Evolutionary conservation across 2,888 invertebrate species (phyloP), one percentile per base, ranked within the genome.

Genomic region (Epinotia ramella): DNA sequence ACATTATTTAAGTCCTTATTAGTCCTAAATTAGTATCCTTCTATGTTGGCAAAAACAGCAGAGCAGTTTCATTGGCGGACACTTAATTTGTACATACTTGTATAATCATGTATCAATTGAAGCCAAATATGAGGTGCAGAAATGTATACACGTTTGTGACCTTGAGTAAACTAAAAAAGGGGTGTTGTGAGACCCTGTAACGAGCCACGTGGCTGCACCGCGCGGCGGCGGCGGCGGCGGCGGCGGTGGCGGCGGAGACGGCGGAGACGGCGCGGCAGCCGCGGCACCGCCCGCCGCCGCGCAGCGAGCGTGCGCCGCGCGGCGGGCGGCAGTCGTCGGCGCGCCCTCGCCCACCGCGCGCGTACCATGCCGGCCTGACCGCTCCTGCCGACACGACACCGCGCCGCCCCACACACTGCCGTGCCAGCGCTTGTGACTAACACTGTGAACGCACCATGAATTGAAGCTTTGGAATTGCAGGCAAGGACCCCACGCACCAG

Each of bases 271-370:
- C 20, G n/a, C 64, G 13, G 44, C 33, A 44, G 60, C 40, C 64
- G 60, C 66, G 57, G 56, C 33, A 33, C 73, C 60, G 49, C 28
- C 57, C 28, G 46, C 77, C 77, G 59, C 77, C 71, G 57, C 69
- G 73, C 71, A 67, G 76, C 46, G 53, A 2, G 62, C 69, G 67
- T 69, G 67, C n/a, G 67, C 12, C 59, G 59, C 57, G 70, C 40
- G 59, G 28, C 57, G 67, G 63, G 64, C 73, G 76, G 73, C 73
- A 77, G 77, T 64, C 53, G 28, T 78, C 79, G 72, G 78, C 77
- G 66, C 76, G 77, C 77, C 76, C 73, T 76, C 76, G 77, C 76
- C 73, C 77, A 73, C 77, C 71, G 63, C 77, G 79, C 77, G 60
- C 77, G 69, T 73, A 18, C 66, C 66, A 66, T 56, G 71, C 64